Base-by-base conservation (phyloP, 2,888 invertebrate species). In the Rhagophthalmus giganteus region DNA sequence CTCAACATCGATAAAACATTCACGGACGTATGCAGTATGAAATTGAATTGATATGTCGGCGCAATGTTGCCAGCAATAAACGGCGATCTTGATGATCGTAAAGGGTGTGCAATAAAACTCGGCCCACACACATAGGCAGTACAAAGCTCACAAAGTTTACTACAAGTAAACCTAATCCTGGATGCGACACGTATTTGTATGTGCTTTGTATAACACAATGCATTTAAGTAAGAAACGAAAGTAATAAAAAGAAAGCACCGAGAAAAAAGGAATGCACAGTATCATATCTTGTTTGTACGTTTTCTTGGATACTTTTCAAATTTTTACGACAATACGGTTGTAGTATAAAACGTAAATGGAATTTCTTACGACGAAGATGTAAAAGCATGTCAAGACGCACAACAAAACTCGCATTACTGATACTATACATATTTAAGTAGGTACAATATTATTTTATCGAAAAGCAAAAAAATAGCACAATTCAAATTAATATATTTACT, bases 61-160 rank as follows among this genome's bases (percentile, higher is more conserved):
- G 62, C 59, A 51, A 58, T 52, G 57, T 37, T 55, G 52, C 41
- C 20, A 61, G 62, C 66, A 67, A 68, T 70, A 69, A 70, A 70
- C 64, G 64, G 63, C 59, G 67, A 70, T 71, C 70, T 68, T 68
- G 70, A 67, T 70, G 72, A 69, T 70, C 72, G 71, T 72, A 71
- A 71, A 72, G 68, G 59, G 66, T 60, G 60, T 55, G 68, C 64
- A 66, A 68, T 71, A 72, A 72, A 72, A 69, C 61, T 60, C 53
- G 42, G 54, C 47, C 58, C 59, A 59, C 62, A 64, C 60, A 61
- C 59, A 61, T 61, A 64, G 59, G 55, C 59, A 62, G 10, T 27
- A 35, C 16, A 38, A 7, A 5, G 7, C 20, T 7, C 4, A 3
- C 20, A 3, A 20, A 20, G 20, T 20, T 20, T 20, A 20, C 31